Conservation (phyloP, 2,113 vertebrate genomes). For the Petaurus breviceps region DNA sequence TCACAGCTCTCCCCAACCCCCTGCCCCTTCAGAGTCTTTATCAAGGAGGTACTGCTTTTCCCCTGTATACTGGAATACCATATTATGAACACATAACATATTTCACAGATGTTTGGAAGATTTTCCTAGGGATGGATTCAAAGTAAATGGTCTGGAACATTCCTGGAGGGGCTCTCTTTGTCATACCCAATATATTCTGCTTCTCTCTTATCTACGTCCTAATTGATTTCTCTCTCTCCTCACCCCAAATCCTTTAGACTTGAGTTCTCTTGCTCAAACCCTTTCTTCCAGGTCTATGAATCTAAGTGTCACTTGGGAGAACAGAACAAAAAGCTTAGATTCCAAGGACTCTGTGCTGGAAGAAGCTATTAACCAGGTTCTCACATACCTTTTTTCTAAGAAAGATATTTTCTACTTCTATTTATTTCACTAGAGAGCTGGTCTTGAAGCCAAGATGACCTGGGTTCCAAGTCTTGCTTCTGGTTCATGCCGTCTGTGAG, state of each 20-base stretch:
- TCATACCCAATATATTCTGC: background rate
- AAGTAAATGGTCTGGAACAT: conserved; percentile 5
- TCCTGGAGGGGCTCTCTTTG: background rate
- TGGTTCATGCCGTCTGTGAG: background rate
- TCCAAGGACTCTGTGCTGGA: conserved; percentile 20
- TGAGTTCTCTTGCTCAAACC: background rate
- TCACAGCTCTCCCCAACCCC: conserved; percentile 44
- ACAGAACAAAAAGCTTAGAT: background rate
- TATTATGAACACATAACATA: conserved; percentile 12
- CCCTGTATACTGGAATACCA: background rate
- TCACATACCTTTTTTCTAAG: background rate
- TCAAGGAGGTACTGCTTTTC: conserved; percentile 36
- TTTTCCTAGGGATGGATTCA: conserved; percentile 3
- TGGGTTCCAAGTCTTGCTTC: background rate
- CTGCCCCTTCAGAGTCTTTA: conserved; percentile 68
- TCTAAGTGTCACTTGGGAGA: background rate
- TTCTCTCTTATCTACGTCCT: background rate
- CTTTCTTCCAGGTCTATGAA: conserved; percentile 8
- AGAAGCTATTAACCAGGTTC: background rate
- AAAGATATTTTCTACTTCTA: conserved; percentile 2
- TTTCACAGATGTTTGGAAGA: conserved; percentile 2
- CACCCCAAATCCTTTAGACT: background rate
- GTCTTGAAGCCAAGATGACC: background rate
- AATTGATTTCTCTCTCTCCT: background rate
- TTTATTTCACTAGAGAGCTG: background rate